Conservation (phyloP, 2,113 vertebrate species). For the Synodontis membranacea region DNA sequence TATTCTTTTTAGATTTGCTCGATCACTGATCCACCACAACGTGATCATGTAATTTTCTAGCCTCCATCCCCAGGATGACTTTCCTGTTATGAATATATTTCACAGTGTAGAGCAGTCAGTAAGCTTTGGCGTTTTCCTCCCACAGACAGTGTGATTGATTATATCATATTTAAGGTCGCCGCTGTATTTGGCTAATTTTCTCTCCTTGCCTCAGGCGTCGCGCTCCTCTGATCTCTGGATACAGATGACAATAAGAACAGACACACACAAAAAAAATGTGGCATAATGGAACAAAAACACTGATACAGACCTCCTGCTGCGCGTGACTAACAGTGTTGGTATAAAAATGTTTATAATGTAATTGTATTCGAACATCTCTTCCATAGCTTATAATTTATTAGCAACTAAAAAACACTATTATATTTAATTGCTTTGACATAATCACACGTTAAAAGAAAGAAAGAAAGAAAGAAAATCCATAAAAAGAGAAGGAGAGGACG, state of each 20-base stretch:
- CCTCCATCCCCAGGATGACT: not conserved
- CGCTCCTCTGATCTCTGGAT: slow-evolving; percentile 66
- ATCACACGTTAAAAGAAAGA: not conserved
- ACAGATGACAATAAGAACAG: slow-evolving; percentile 69
- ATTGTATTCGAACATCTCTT: not conserved
- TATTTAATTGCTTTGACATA: not conserved
- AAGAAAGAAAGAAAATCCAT: not conserved
- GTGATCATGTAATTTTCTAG: not conserved
- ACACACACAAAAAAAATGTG: slow-evolving; percentile 47
- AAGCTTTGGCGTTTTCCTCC: slow-evolving; percentile 42
- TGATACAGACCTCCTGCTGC: slow-evolving; percentile 6
- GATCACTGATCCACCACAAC: not conserved
- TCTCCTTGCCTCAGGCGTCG: slow-evolving; percentile 64
- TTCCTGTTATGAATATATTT: not conserved
- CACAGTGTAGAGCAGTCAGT: slow-evolving; percentile 10
- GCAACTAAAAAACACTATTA: not conserved
- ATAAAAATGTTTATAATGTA: not conserved
- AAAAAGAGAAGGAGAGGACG: not conserved
- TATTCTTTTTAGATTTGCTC: not conserved
- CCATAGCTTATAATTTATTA: not conserved
- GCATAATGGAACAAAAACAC: slow-evolving; percentile 37
- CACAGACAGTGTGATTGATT: slow-evolving; percentile 77
- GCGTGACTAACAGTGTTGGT: not conserved
- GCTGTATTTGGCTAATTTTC: slow-evolving; percentile 73
- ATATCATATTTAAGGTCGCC: slow-evolving; percentile 76